These are phyloP conservation scores for Meloidogyne floridensis DNA, from an alignment of 1,140 invertebrate species.

Conservation along the genomic window DNA sequence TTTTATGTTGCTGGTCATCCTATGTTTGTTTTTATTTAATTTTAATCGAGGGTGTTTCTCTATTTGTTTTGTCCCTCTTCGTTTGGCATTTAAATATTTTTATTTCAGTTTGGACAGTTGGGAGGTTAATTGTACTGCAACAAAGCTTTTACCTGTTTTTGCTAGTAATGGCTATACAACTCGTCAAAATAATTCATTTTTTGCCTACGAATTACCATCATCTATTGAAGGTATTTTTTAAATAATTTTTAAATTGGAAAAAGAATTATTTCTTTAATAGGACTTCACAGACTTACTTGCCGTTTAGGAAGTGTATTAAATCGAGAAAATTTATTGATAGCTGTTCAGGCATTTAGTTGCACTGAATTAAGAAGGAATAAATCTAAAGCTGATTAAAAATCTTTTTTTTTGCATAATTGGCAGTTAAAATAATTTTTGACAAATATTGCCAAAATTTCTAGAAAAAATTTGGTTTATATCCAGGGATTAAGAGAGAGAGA, in stretches of 20 bases:
- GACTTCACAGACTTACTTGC: background rate
- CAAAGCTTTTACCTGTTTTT: background rate
- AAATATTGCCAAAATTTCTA: too few species aligned
- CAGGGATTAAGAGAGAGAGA: too few species aligned
- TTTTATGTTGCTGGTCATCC: background rate
- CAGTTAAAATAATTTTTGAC: background rate
- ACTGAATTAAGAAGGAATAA: background rate
- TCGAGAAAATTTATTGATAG: background rate
- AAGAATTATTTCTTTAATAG: background rate
- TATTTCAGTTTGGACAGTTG: background rate
- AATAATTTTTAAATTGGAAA: background rate
- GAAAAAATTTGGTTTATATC: too few species aligned
- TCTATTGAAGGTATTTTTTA: background rate
- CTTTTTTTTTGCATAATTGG: slow-evolving; percentile 4
- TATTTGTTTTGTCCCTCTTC: too few species aligned
- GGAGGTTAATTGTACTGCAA: background rate
- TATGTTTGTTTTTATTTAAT: background rate
- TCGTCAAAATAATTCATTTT: background rate
- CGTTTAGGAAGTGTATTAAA: background rate
- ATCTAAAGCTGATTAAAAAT: background rate
- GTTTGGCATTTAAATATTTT: background rate
- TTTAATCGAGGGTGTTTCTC: too few species aligned
- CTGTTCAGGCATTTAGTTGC: background rate
- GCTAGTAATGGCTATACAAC: background rate
- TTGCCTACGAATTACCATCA: background rate